A percentile compares a stretch with the other conserved stretches of the same genome.
Conservation (phyloP, 2,797 vertebrate species). For the Pagetopsis macropterus region DNA sequence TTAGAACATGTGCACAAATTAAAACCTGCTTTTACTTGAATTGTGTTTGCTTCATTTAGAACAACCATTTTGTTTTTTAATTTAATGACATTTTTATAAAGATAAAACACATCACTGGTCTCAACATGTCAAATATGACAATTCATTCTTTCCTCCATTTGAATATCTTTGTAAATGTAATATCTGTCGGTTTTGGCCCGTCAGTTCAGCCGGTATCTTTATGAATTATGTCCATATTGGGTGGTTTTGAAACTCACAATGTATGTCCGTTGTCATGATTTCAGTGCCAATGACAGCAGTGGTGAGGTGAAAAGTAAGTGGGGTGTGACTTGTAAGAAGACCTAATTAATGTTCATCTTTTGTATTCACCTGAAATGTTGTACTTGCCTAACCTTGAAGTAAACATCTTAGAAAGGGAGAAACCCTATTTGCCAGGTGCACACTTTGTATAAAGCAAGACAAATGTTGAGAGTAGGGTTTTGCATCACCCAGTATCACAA, state of each 20-base stretch:
- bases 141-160: neutral
- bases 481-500: neutral
- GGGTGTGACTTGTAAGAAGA: neutral
- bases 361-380: neutral
- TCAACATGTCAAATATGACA: neutral
- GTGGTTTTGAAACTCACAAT: neutral
- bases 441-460: neutral
- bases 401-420: neutral
- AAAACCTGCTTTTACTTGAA: too few species aligned
- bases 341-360: neutral
- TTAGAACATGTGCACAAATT: too few species aligned
- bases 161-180: neutral
- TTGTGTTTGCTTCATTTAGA: neutral
- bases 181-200: neutral
- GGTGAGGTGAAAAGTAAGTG: neutral
- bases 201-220: neutral
- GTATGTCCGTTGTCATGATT: neutral
- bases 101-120: neutral
- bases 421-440: too few species aligned
- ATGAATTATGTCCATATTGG: neutral
- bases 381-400: neutral
- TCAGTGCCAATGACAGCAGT: neutral
- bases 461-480: neutral
- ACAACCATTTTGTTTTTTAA: neutral
- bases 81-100: neutral